Evolutionary conservation across 2,888 invertebrate genomes (phyloP).

Genomic region (Dugesia japonica): DNA sequence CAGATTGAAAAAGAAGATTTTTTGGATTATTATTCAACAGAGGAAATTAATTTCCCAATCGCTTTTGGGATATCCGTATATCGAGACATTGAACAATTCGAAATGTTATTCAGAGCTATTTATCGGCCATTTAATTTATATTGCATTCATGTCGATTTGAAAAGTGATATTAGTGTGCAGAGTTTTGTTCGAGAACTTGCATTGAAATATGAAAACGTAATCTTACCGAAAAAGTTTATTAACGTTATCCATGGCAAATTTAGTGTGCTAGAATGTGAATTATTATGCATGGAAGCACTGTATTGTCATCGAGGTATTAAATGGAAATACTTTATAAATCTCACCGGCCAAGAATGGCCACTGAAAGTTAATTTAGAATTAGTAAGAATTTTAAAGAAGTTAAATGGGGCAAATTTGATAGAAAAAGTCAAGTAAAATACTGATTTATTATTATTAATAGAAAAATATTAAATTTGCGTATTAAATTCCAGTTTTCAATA

Average conservation of each 20-base stretch:
- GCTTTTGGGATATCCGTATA: not conserved
- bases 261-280: constrained; percentile 34
- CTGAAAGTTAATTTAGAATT: not conserved
- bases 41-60: constrained; percentile 13
- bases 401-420: not conserved
- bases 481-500: too few species aligned
- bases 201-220: constrained; percentile 39
- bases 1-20: too few species aligned
- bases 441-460: too few species aligned
- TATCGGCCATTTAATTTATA: constrained; percentile 43
- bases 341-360: constrained; percentile 36
- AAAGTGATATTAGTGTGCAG: constrained; percentile 37
- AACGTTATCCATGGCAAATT: constrained; percentile 36
- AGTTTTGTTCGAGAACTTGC: constrained; percentile 37
- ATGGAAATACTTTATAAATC: constrained; percentile 35
- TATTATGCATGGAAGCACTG: constrained; percentile 33
- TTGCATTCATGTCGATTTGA: constrained; percentile 44
- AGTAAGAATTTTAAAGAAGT: not conserved
- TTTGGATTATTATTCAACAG: not conserved
- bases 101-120: constrained; percentile 40
- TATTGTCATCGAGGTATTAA: not conserved
- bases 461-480: too few species aligned
- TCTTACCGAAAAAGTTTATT: constrained; percentile 37
- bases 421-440: not conserved
- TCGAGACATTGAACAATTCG: constrained; percentile 37